phyloP scores from a whole-genome alignment of 2,888 invertebrate species.

The Aelia acuminata region DNA sequence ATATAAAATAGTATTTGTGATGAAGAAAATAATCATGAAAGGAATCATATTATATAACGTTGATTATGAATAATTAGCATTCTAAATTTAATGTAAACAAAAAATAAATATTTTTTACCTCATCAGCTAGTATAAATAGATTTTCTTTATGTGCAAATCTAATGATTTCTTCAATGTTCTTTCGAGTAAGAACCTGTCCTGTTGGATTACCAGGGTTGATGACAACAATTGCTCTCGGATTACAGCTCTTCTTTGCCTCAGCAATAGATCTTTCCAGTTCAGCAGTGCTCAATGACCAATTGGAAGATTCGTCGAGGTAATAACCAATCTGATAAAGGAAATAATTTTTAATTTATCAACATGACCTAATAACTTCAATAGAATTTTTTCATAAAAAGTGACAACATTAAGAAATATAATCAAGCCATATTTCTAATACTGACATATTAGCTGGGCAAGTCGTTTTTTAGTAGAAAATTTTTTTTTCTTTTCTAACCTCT shows the following conservation, averaged over 20 bases:
- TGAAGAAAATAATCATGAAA: too few relatives aligned
- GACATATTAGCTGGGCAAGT: too few relatives aligned
- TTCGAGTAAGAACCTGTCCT: constrained; percentile 85
- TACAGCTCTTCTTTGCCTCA: constrained; percentile 76
- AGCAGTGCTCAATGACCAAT: constrained; percentile 85
- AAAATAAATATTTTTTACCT: constrained; percentile 69
- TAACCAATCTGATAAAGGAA: constrained; percentile 80
- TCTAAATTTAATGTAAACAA: background rate
- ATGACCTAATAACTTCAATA: background rate
- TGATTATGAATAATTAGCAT: too few relatives aligned
- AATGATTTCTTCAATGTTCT: constrained; percentile 92
- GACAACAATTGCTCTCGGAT: constrained; percentile 89
- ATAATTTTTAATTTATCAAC: background rate
- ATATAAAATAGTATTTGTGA: too few relatives aligned
- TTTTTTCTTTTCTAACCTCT: too few relatives aligned
- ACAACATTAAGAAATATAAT: too few relatives aligned
- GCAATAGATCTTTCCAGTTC: constrained; percentile 85
- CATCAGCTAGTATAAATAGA: constrained; percentile 91
- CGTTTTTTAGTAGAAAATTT: too few relatives aligned
- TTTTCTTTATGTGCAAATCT: constrained; percentile 90
- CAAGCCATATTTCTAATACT: too few relatives aligned
- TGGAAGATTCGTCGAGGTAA: constrained; percentile 88
- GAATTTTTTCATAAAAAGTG: too few relatives aligned
- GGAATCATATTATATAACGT: too few relatives aligned
- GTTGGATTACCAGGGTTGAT: constrained; percentile 99